Conservation (phyloP, 2,888 invertebrate species). For the Drosophila dives region DNA sequence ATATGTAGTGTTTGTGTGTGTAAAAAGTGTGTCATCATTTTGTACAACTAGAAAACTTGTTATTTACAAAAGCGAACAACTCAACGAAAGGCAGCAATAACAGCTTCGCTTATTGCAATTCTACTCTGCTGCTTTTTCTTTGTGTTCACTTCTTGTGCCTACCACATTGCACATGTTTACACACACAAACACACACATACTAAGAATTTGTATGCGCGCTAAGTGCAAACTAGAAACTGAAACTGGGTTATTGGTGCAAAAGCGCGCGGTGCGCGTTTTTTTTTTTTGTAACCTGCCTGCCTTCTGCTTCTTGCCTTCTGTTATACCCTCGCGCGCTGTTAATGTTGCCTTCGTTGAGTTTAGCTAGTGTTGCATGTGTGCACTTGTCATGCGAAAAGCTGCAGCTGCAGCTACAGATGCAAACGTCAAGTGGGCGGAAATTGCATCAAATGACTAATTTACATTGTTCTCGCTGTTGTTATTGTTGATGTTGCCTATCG, state of each 20-base stretch:
- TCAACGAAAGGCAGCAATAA: slow-evolving; percentile 38
- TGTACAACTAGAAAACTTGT: slow-evolving; percentile 72
- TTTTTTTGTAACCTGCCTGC: slow-evolving; percentile 32
- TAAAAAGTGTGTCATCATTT: slow-evolving; percentile 74
- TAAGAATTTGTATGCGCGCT: slow-evolving; percentile 46
- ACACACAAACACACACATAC: slow-evolving; percentile 20
- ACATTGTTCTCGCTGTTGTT: slow-evolving; percentile 39
- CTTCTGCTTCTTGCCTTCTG: slow-evolving; percentile 5
- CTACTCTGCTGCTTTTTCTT: slow-evolving; percentile 26
- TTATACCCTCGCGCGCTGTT: slow-evolving; percentile 11
- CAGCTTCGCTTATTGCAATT: slow-evolving; percentile 39
- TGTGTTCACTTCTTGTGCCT: slow-evolving; percentile 38
- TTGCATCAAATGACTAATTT: slow-evolving; percentile 76
- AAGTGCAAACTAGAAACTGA: slow-evolving; percentile 80
- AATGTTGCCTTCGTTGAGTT: slow-evolving; percentile 16
- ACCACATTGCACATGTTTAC: slow-evolving; percentile 44
- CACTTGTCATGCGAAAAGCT: slow-evolving; percentile 68
- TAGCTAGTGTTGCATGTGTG: slow-evolving; percentile 37
- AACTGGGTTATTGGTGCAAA: slow-evolving; percentile 79
- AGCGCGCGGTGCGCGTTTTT: slow-evolving; percentile 62
- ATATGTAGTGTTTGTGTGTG: slow-evolving; percentile 20
- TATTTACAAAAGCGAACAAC: slow-evolving; percentile 56
- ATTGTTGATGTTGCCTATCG: slow-evolving; percentile 26
- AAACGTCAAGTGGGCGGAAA: slow-evolving; percentile 63
- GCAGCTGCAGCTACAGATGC: slow-evolving; percentile 44